Conservation (phyloP, 2,113 vertebrate genomes). For the Pedionomus torquatus region DNA sequence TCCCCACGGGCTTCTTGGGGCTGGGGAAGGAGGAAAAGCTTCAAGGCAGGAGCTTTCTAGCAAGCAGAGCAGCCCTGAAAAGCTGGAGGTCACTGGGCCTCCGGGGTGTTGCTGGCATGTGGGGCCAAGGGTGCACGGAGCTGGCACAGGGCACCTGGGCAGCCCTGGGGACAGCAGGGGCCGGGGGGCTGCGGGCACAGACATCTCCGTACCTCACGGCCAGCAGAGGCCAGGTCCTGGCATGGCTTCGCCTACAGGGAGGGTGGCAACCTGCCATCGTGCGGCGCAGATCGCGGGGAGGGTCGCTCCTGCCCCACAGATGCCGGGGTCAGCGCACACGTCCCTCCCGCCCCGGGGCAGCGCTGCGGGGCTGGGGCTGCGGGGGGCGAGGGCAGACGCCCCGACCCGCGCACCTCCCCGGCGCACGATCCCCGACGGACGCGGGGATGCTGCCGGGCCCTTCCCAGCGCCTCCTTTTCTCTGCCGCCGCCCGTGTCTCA, state of each 20-base stretch:
- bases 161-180: neutral
- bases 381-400: neutral
- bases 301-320: neutral
- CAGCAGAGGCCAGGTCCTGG: neutral
- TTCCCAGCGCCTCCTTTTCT: neutral
- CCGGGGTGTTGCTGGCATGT: neutral
- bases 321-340: neutral
- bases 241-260: neutral
- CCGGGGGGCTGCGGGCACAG: neutral
- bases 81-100: neutral
- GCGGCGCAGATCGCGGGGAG: accelerated
- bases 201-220: no score
- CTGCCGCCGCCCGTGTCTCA: neutral
- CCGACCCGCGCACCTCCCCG: neutral
- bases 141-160: accelerated
- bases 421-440: no score
- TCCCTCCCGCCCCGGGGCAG: neutral
- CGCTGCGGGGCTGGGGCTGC: neutral
- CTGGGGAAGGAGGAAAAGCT: neutral
- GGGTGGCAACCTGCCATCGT: no score
- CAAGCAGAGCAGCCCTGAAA: neutral
- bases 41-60: no score
- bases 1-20: no score
- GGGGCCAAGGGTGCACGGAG: accelerated
- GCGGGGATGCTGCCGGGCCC: neutral